These are phyloP conservation scores for Caenorhabditis becei DNA, from an alignment of 2,888 invertebrate species.

Conservation along the genomic window DNA sequence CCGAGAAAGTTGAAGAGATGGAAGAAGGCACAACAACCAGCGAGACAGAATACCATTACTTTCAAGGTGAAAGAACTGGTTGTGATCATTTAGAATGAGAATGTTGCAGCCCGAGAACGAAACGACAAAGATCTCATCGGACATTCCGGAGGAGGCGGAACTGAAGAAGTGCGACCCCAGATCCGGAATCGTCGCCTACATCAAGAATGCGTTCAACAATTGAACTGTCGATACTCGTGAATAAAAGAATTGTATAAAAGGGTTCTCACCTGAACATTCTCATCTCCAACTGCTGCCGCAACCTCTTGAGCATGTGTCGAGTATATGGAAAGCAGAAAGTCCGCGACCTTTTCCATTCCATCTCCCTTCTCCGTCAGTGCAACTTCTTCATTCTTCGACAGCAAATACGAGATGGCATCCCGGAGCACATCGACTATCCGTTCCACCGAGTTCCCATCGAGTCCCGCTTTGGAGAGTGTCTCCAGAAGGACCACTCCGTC, in stretches of 20 bases:
- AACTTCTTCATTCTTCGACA: conserved; percentile 60
- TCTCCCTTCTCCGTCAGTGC: conserved; percentile 64
- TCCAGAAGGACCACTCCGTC: conserved; percentile 57
- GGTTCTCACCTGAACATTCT: conserved; percentile 27
- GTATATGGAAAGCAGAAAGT: conserved; percentile 54
- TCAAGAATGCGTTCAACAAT: conserved; percentile 34
- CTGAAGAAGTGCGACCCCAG: conserved; percentile 45
- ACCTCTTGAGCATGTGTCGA: conserved; percentile 63
- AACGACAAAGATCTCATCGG: conserved; percentile 38
- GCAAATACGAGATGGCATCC: conserved; percentile 46
- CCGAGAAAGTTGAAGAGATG: conserved; percentile 3
- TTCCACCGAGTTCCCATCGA: conserved; percentile 49
- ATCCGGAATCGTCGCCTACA: conserved; percentile 40
- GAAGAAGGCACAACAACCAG: neutral
- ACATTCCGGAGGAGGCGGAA: conserved; percentile 36
- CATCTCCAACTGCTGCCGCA: conserved; percentile 57
- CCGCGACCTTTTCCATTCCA: conserved; percentile 66
- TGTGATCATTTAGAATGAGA: neutral
- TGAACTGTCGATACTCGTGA: conserved; percentile 6
- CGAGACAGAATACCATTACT: neutral
- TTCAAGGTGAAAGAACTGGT: neutral
- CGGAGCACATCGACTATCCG: conserved; percentile 39
- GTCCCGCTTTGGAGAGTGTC: conserved; percentile 42
- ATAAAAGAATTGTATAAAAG: neutral
- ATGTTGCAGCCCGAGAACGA: neutral